A percentile compares a stretch with the other conserved stretches of the same genome.
Evolutionary conservation across 1,140 invertebrate species (phyloP).

Genomic region (Atta texana): DNA sequence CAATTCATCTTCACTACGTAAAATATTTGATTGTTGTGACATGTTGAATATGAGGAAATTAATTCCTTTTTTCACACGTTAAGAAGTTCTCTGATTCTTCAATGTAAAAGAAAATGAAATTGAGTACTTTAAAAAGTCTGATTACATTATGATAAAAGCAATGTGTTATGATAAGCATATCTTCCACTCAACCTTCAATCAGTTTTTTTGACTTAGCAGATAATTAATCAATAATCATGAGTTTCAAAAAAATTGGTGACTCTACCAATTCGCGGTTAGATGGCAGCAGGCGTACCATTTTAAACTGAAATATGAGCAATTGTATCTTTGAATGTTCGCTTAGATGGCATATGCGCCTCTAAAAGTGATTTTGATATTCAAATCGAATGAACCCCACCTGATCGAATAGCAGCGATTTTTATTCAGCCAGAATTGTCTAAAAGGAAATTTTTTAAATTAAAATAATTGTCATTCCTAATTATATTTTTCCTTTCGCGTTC

Average conservation of each 20-base stretch:
- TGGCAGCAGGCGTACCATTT: not conserved
- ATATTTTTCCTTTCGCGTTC: not conserved
- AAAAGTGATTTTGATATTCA: not conserved
- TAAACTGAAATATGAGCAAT: not conserved
- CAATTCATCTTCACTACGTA: conserved; percentile 64
- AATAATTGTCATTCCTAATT: not conserved
- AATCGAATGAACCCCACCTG: not conserved
- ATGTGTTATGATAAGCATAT: too few relatives aligned
- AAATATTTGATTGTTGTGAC: conserved; percentile 65
- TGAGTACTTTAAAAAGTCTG: too few relatives aligned
- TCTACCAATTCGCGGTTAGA: not conserved
- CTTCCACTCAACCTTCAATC: too few relatives aligned
- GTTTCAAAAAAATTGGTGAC: not conserved
- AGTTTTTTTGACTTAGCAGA: too few relatives aligned
- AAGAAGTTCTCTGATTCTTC: too few relatives aligned
- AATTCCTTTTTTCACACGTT: not conserved
- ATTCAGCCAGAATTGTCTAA: not conserved
- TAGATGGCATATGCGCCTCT: not conserved
- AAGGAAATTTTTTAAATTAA: not conserved
- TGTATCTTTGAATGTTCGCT: not conserved
- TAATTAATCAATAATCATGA: not conserved
- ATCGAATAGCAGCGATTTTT: not conserved
- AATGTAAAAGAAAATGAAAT: not conserved
- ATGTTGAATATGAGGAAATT: conserved; percentile 43
- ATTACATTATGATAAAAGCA: not conserved